Conservation (phyloP, 2,113 vertebrate genomes). For the Pachycephala philippinensis region DNA sequence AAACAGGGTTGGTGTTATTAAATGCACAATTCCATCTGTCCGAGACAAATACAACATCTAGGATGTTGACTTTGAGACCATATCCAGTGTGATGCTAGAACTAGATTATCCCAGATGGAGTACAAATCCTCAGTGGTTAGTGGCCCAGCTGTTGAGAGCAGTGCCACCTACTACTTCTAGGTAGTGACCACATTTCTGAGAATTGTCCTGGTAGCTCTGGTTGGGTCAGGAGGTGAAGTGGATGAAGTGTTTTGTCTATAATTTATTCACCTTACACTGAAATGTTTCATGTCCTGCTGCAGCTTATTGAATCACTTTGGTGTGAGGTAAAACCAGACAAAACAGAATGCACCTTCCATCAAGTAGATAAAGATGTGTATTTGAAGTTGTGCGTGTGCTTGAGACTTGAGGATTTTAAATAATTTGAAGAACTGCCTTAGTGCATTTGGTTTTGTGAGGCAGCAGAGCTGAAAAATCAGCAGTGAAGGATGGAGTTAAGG, state of each 20-base stretch:
- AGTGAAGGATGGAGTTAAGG: background rate
- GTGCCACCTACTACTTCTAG: background rate
- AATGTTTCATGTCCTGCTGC: background rate
- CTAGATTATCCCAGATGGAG: background rate
- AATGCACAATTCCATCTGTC: background rate
- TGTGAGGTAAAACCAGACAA: background rate
- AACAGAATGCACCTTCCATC: background rate
- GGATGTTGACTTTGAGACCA: background rate
- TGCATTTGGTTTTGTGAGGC: background rate
- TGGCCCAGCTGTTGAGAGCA: background rate
- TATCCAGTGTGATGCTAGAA: background rate
- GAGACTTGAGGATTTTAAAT: background rate
- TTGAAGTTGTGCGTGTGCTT: background rate
- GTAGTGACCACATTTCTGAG: background rate
- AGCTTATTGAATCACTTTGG: background rate
- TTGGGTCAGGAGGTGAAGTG: background rate
- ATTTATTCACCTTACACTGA: background rate
- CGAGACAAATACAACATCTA: background rate
- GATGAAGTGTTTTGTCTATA: background rate
- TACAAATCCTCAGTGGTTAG: accelerated
- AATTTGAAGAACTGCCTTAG: background rate
- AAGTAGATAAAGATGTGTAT: background rate
- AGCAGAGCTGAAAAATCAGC: background rate
- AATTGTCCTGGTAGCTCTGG: background rate
- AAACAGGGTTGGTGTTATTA: background rate